Conservation (phyloP, 2,797 vertebrate species). For the Onychomys arenicola region DNA sequence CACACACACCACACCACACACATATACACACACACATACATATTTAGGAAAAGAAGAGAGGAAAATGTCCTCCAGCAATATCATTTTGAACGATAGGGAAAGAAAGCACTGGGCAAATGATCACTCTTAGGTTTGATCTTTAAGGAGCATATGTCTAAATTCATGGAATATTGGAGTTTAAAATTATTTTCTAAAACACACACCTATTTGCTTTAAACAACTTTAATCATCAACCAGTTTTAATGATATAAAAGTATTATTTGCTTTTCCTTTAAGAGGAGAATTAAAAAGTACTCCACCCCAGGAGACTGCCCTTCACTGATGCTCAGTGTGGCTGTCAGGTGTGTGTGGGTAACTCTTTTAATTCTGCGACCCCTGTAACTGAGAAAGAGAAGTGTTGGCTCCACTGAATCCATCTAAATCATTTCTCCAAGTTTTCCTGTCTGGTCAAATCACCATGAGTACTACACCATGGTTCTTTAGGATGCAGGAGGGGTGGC, state of each 20-base stretch:
- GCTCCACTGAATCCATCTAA: neutral
- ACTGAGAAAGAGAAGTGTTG: neutral
- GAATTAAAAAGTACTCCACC: neutral
- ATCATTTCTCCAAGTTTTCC: neutral
- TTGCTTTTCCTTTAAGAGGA: neutral
- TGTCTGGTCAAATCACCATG: neutral
- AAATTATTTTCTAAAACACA: neutral
- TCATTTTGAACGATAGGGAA: neutral
- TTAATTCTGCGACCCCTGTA: neutral
- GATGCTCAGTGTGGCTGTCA: neutral
- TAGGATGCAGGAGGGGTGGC: neutral
- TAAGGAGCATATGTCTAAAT: slow-evolving; percentile 45
- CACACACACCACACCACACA: too few species aligned
- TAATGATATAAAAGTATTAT: neutral
- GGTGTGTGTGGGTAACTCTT: neutral
- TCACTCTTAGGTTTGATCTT: slow-evolving; percentile 16
- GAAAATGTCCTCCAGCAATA: neutral
- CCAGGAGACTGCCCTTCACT: neutral
- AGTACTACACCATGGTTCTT: neutral
- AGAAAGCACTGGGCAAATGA: neutral
- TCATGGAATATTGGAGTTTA: neutral
- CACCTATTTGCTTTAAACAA: slow-evolving; percentile 22
- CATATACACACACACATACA: neutral
- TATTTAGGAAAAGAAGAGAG: slow-evolving; percentile 20
- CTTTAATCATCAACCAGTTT: neutral